Base-by-base conservation (phyloP, 2,113 vertebrate species). In the Gasterosteus nipponicus region DNA sequence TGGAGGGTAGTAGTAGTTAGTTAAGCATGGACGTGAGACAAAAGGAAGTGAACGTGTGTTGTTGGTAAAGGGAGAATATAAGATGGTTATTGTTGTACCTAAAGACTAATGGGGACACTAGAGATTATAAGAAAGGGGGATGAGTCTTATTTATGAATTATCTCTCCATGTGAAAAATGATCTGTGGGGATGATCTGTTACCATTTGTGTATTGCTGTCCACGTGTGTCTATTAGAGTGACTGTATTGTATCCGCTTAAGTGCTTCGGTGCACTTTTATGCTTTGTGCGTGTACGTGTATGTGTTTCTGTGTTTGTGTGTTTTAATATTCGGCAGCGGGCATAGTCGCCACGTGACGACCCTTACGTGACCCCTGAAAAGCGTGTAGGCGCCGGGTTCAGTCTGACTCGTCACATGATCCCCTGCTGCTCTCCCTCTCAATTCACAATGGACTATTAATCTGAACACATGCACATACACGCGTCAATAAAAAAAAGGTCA, bases 361-460 rank as follows among this genome's bases (percentile, higher is more conserved):
- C 84, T 80, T 61, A 56, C 19, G 22, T 91, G 91, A 92, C 92
- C 90, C 88, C 84, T 81, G 86, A 87, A 83, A 91, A 89, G 89
- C 42, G 78, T 87, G 89, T 92, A 93, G 92, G 90, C 90, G 89
- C 88, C 89, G 71, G 71, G 82, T 85, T 87, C 88, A 87, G 92
- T 92, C 91, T 92, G 91, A 92, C 85, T 91, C 77, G 91, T 93
- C 91, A 94, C 93, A 94, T 93, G 93, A 94, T 92, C 91, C 87
- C 49, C 83, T 69, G 82, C 76, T 78, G 79, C 86, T 79, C 89
- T 85, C 88, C 82, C 71, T 75, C 77, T 73, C 69, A 47, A 69
- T 89, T 91, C 82, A 92, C 91, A 93, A 91, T 89, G 78, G 87
- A 80, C 83, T 82, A 91, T 90, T 90, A 92, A 91, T 90, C 84